phyloP scores from a whole-genome alignment of 37 sponge, comb jelly and placozoan species.

The Axinella damicornis region DNA sequence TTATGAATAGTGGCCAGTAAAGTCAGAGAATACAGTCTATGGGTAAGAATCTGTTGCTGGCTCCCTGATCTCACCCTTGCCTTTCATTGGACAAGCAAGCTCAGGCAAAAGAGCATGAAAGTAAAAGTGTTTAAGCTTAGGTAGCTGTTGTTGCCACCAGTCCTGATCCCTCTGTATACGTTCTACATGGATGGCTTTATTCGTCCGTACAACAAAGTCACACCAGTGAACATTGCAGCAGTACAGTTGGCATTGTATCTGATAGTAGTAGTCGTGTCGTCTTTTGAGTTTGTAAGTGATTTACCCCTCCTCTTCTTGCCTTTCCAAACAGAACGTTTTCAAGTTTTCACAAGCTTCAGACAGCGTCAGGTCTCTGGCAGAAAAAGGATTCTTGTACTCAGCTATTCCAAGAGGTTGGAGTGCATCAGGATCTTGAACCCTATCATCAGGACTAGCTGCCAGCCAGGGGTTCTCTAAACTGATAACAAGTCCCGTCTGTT shows the following conservation, averaged over 20 bases:
- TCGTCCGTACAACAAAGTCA: slow-evolving; percentile 44
- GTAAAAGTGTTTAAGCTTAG: slow-evolving; percentile 36
- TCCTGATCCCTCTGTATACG: slow-evolving; percentile 10
- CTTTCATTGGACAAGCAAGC: slow-evolving; percentile 31
- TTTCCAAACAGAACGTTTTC: slow-evolving; percentile 7
- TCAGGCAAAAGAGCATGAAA: slow-evolving; percentile 28
- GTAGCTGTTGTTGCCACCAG: slow-evolving; percentile 13
- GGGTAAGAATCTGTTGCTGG: too few species aligned
- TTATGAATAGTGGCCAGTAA: too few species aligned
- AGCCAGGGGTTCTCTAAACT: not conserved
- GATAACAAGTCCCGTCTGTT: not conserved
- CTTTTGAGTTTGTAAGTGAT: slow-evolving; percentile 13
- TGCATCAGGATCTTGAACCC: not conserved
- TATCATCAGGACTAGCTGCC: slow-evolving; percentile 24
- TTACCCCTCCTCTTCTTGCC: not conserved
- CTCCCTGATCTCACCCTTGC: slow-evolving; percentile 43
- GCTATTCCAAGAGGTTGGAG: not conserved
- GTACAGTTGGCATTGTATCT: slow-evolving; percentile 53
- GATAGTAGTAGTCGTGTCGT: slow-evolving; percentile 51
- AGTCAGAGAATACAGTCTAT: too few species aligned
- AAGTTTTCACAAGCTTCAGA: not conserved
- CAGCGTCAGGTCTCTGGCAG: not conserved
- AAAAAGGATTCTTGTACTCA: slow-evolving; percentile 15
- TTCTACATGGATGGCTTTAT: slow-evolving; percentile 29
- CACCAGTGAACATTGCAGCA: slow-evolving; percentile 39